Evolutionary conservation across 2,888 invertebrate genomes (phyloP).

Genomic region (Sphecodes monilicornis): DNA sequence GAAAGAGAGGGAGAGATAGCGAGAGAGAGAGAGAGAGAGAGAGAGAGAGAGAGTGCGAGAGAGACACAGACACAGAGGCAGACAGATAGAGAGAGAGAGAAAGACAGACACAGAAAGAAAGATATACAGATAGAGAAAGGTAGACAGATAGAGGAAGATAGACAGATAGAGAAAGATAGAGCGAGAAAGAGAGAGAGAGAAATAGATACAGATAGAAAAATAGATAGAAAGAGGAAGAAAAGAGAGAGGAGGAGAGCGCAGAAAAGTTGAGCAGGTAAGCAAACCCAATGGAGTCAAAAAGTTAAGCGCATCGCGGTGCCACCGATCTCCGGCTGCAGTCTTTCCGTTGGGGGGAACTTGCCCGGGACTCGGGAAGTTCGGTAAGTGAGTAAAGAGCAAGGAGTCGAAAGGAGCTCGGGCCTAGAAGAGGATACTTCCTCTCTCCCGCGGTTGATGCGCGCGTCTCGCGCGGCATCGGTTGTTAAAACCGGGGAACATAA

Average conservation of each 20-base stretch:
- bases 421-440: constrained; percentile 9
- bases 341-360: constrained; percentile 23
- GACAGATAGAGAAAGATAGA: background rate
- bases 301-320: constrained; percentile 25
- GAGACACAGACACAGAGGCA: no score
- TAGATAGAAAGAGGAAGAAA: background rate
- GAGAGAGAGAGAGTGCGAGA: no score
- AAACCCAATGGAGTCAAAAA: constrained; percentile 57
- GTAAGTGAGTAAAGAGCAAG: constrained; percentile 28
- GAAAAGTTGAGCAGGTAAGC: constrained; percentile 54
- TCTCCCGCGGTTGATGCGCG: background rate
- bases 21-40: no score
- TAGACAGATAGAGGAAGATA: no score
- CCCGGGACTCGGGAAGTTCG: constrained; percentile 24
- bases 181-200: constrained; percentile 29
- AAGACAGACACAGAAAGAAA: no score
- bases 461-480: background rate
- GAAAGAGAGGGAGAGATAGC: no score
- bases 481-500: background rate
- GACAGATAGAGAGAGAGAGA: no score
- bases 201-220: no score
- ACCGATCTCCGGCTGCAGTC: constrained; percentile 14
- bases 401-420: constrained; percentile 7
- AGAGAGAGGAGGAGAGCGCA: constrained; percentile 16
- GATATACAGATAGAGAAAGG: no score